Base-by-base conservation (phyloP, 2,113 vertebrate species). In the Hippocampus mohnikei region DNA sequence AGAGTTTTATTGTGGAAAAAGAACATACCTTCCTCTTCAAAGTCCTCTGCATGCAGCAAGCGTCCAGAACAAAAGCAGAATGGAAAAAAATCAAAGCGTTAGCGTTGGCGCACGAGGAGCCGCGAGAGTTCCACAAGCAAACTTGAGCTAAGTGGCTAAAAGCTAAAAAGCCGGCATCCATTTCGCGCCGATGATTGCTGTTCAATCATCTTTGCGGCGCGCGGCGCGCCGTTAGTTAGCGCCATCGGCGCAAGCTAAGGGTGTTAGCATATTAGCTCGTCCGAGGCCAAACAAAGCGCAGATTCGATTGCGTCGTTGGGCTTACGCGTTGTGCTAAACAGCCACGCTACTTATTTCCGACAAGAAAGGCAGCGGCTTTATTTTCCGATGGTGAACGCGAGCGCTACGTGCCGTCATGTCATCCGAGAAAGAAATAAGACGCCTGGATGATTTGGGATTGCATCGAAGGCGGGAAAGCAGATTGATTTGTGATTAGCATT, bases 41-140 rank as follows among this genome's bases (percentile, higher is more conserved):
- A 53, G 81, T 72, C 84, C 55, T 92, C 89, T 91, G 90, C 91
- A 93, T 92, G 91, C 91, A 91, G 89, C 87, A 90, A 91, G 88
- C 82, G 85, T 85, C 80, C 69, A 84, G 85, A 87, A 86, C 75
- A 89, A 76, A 78, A 91, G 86, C 88, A 90, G 79, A 91, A 85
- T 59, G 75, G 64, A 90, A 69, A 90, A 69, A 5, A 85, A 90
- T 67, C 84, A 56, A 20, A 82, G 67, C 40, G 40, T 91, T 88
- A 90, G 68, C 56, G 21, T 65, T 21, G 58, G 61, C 59, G 25
- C 27, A 6, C 2, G 25, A 21, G 56, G 25, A 29, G 25, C 12
- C 10, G n/a, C 9, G 11, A 55, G 23, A 11, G 53, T 55, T 55
- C 21, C 23, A 58, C 56, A 29, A 59, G 58, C 58, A 60, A 60